phyloP scores from a whole-genome alignment of 1,140 invertebrate species.

The Gyrodactylus salaris region DNA sequence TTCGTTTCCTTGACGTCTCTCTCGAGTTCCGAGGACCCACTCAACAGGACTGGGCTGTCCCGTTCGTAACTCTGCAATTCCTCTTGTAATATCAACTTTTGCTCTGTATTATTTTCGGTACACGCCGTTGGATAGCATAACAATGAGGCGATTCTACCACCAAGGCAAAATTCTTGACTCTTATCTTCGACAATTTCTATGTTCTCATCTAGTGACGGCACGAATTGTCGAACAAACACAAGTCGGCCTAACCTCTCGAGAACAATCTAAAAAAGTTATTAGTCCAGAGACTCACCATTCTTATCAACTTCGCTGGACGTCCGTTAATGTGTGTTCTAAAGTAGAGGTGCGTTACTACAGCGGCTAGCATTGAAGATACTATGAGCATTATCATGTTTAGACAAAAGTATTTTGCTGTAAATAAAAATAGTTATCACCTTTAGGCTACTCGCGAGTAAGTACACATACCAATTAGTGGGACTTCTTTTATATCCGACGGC shows the following conservation, averaged over 20 bases:
- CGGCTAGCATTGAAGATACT: slow-evolving; percentile 11
- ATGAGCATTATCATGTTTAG: slow-evolving; percentile 12
- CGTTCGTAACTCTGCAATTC: background rate
- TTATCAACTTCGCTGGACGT: background rate
- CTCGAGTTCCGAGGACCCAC: background rate
- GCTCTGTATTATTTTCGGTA: background rate
- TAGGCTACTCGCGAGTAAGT: too few relatives aligned
- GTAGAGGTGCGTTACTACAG: slow-evolving; percentile 10
- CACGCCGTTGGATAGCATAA: background rate
- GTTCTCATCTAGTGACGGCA: background rate
- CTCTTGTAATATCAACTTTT: background rate
- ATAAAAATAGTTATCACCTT: too few relatives aligned
- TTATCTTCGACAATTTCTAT: background rate
- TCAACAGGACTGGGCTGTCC: background rate
- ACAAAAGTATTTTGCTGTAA: slow-evolving; percentile 10
- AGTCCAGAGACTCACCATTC: background rate
- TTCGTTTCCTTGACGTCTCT: background rate
- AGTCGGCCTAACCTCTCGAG: background rate
- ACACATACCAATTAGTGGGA: slow-evolving; percentile 9
- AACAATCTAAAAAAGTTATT: background rate
- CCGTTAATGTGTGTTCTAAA: background rate
- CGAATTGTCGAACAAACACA: background rate
- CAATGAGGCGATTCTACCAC: too few relatives aligned
- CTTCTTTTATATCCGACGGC: background rate
- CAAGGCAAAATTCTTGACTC: background rate